These are phyloP conservation scores for Tapirus terrestris DNA, from an alignment of 2,113 vertebrate genomes.

Conservation along the genomic window DNA sequence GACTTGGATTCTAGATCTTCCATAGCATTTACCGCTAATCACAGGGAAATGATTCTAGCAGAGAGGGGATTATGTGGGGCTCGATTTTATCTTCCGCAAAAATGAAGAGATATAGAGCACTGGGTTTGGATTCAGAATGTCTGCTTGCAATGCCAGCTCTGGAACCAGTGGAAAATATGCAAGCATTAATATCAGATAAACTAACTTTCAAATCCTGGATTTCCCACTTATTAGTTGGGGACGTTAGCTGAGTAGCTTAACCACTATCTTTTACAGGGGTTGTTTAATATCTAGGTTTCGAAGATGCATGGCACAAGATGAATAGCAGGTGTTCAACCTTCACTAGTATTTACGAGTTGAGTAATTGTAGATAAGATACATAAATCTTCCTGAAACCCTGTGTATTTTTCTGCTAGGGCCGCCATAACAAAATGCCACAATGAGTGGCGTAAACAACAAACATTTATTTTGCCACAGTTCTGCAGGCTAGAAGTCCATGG, in stretches of 20 bases:
- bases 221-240: neutral
- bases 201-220: neutral
- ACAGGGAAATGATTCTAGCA: neutral
- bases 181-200: neutral
- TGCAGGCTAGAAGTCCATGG: neutral
- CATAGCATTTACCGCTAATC: neutral
- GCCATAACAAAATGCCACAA: neutral
- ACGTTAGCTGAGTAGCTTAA: neutral
- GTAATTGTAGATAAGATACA: neutral
- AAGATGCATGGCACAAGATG: accelerated
- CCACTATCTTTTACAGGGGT: neutral
- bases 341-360: neutral
- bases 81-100: neutral
- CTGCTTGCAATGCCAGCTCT: neutral
- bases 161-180: neutral
- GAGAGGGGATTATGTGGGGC: accelerated
- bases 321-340: neutral
- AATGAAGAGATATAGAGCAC: neutral
- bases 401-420: neutral
- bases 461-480: neutral
- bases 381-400: neutral
- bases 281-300: neutral
- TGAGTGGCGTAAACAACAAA: neutral
- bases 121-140: neutral
- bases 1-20: neutral